Conservation (phyloP, 2,888 invertebrate species). For the Orthonevra nobilis region DNA sequence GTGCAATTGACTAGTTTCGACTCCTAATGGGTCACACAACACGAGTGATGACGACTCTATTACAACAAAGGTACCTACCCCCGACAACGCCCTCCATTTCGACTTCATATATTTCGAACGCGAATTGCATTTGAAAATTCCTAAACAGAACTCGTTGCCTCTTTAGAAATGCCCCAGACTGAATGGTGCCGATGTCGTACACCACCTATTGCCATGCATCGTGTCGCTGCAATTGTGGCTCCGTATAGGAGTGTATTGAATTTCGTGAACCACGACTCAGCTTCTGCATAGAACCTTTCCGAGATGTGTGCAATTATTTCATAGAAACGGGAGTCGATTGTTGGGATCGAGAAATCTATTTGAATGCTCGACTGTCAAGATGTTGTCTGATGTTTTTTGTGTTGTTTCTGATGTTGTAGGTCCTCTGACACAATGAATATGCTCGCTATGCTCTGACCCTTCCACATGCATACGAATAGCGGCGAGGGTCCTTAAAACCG, state of each 20-base stretch:
- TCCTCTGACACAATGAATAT: slow-evolving; percentile 46
- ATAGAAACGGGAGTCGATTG: slow-evolving; percentile 58
- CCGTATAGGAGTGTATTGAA: slow-evolving; percentile 52
- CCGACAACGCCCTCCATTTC: slow-evolving; percentile 61
- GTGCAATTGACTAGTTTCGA: slow-evolving; percentile 67
- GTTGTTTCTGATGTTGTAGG: slow-evolving; percentile 17
- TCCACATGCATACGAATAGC: slow-evolving; percentile 25
- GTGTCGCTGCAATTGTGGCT: slow-evolving; percentile 51
- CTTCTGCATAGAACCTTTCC: slow-evolving; percentile 27
- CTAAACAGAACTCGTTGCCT: slow-evolving; percentile 43
- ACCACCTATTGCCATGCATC: slow-evolving; percentile 58
- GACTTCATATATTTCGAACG: no score
- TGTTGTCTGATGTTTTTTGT: slow-evolving; percentile 60
- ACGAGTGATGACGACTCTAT: slow-evolving; percentile 43
- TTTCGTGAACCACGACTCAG: slow-evolving; percentile 48
- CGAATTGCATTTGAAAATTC: slow-evolving; percentile 45
- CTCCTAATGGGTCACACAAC: slow-evolving; percentile 35
- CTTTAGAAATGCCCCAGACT: slow-evolving; percentile 42
- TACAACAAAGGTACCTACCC: slow-evolving; percentile 57
- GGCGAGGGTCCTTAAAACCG: slow-evolving; percentile 50
- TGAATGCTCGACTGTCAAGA: slow-evolving; percentile 67
- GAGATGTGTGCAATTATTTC: slow-evolving; percentile 38
- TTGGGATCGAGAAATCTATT: slow-evolving; percentile 65
- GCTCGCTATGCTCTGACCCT: slow-evolving; percentile 57
- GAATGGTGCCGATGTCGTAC: slow-evolving; percentile 57